Evolutionary conservation across 1,140 invertebrate genomes (phyloP).

Genomic region (Akabosia matsudoensis): DNA sequence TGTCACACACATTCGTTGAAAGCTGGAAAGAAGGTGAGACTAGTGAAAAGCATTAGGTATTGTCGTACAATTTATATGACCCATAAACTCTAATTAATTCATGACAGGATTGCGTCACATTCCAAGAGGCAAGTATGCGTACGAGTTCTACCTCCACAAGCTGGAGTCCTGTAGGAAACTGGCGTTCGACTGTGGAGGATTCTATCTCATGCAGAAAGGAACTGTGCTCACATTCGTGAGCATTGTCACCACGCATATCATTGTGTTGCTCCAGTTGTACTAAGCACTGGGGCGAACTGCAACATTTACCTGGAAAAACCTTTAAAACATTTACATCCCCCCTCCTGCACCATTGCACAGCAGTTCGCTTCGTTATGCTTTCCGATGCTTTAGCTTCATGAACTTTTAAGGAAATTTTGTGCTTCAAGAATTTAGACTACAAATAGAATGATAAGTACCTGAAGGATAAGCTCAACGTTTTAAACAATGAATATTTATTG

Average conservation of each 20-base stretch:
- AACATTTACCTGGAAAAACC: no score
- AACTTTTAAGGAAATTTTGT: background rate
- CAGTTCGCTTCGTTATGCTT: no score
- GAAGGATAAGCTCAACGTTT: background rate
- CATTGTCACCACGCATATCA: slow-evolving; percentile 46
- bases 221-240: slow-evolving; percentile 45
- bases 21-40: slow-evolving; percentile 44
- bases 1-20: slow-evolving; percentile 39
- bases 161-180: slow-evolving; percentile 44
- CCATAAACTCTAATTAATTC: background rate
- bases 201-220: slow-evolving; percentile 45
- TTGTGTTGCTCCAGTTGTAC: slow-evolving; percentile 44
- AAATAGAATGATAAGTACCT: background rate
- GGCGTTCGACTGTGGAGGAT: slow-evolving; percentile 42
- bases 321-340: no score
- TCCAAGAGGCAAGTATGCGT: slow-evolving; percentile 43
- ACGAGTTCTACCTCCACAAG: slow-evolving; percentile 46
- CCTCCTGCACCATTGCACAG: no score
- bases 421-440: background rate
- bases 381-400: no score
- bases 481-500: no score
- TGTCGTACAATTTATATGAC: background rate
- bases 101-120: slow-evolving; percentile 35
- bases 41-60: background rate
- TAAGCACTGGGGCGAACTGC: slow-evolving; percentile 24